Percentiles rank a stretch among this genome's conserved stretches.
Conservation (phyloP, 2,888 invertebrate genomes). For the Enchytraeus crypticus region DNA sequence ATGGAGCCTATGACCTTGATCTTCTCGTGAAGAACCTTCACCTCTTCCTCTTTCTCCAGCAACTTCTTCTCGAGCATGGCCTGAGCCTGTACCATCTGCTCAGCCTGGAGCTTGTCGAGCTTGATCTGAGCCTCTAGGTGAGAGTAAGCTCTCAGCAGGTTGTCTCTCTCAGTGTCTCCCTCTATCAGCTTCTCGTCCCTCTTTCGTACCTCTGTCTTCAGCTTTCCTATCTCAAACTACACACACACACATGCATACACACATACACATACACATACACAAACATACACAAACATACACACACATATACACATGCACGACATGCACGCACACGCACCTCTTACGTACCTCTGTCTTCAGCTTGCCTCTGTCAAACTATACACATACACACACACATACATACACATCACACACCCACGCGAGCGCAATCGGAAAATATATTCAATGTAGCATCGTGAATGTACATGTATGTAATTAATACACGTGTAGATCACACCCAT, state of each 20-base stretch:
- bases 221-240: neutral
- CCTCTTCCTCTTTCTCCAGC: slow-evolving; percentile 73
- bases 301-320: neutral
- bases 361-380: neutral
- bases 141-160: neutral
- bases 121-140: neutral
- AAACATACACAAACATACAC: neutral
- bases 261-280: neutral
- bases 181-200: neutral
- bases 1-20: slow-evolving; percentile 68
- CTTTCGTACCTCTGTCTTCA: neutral
- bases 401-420: neutral
- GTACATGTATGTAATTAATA: too few relatives aligned
- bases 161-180: neutral
- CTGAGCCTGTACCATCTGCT: slow-evolving; percentile 40
- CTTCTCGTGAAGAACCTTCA: slow-evolving; percentile 68
- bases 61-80: slow-evolving; percentile 51
- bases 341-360: neutral
- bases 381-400: neutral
- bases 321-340: neutral
- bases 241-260: neutral
- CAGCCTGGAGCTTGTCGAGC: neutral
- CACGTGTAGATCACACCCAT: too few relatives aligned
- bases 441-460: too few relatives aligned
- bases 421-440: neutral